Evolutionary conservation across 2,888 invertebrate genomes (phyloP).

Genomic region (Keiferia lycopersicella): DNA sequence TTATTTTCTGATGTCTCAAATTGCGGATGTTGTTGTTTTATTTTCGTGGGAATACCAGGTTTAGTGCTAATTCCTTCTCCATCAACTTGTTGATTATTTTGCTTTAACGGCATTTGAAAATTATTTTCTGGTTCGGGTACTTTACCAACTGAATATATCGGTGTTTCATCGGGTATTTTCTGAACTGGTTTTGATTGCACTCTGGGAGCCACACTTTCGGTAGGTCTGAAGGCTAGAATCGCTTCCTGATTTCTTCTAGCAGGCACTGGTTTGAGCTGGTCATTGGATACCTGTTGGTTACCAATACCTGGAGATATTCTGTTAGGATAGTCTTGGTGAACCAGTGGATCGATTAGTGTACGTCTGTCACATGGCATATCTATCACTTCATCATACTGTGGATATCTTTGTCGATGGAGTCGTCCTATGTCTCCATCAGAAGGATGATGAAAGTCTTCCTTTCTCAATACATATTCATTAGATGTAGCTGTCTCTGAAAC

Average conservation of each 20-base stretch:
- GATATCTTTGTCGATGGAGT: not conserved
- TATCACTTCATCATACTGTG: not conserved
- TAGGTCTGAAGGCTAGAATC: not conserved
- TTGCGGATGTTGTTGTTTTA: not conserved
- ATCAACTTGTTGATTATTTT: not conserved
- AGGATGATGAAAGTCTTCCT: not conserved
- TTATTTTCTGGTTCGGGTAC: not conserved
- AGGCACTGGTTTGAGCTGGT: not conserved
- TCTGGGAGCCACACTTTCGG: not conserved
- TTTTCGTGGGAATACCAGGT: not conserved
- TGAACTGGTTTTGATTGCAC: not conserved
- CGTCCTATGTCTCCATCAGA: not conserved
- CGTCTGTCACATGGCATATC: not conserved
- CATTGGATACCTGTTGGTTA: not conserved
- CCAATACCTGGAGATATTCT: not conserved
- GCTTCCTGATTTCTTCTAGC: not conserved
- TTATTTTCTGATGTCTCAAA: not conserved
- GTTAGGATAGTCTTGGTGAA: not conserved
- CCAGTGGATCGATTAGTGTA: not conserved
- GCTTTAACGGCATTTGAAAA: not conserved
- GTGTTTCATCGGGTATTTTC: not conserved
- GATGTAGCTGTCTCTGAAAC: slow-evolving; percentile 1
- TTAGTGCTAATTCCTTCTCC: not conserved
- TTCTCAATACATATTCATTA: not conserved
- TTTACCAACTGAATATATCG: not conserved